A percentile compares a stretch with the other conserved stretches of the same genome.
Evolutionary conservation across 2,797 vertebrate genomes (phyloP).

Genomic region (Siniperca undulata): DNA sequence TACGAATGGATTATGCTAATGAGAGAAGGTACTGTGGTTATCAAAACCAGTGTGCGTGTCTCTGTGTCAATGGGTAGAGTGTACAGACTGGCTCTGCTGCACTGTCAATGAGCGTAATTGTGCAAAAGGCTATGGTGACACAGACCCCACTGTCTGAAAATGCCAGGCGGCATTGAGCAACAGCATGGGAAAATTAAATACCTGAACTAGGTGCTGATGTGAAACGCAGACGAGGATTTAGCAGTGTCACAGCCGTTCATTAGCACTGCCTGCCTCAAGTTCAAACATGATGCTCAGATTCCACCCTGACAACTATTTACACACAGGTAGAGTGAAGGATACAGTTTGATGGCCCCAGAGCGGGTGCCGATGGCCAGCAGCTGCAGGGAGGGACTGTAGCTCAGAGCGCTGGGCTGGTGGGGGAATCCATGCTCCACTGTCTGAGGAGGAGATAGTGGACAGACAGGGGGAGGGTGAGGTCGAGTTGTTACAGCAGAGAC

Average conservation of each 20-base stretch:
- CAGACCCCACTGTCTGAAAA: slow-evolving; percentile 25
- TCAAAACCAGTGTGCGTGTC: slow-evolving; percentile 29
- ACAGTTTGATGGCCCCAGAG: slow-evolving; percentile 98
- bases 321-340: slow-evolving; percentile 83
- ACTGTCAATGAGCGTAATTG: slow-evolving; percentile 54
- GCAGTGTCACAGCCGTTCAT: slow-evolving; percentile 25
- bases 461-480: slow-evolving; percentile 18
- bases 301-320: not conserved
- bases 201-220: slow-evolving; percentile 43
- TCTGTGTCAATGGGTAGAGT: slow-evolving; percentile 50
- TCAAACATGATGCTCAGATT: slow-evolving; percentile 53
- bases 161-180: slow-evolving; percentile 52
- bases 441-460: slow-evolving; percentile 76
- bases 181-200: slow-evolving; percentile 74
- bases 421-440: slow-evolving; percentile 99
- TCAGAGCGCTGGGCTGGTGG: slow-evolving; percentile 96
- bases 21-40: slow-evolving; percentile 30
- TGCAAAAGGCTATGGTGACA: slow-evolving; percentile 32
- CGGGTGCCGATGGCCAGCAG: slow-evolving; percentile 96
- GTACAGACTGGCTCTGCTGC: slow-evolving; percentile 59
- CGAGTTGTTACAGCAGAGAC: not conserved
- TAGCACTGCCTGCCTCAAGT: slow-evolving; percentile 46
- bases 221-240: slow-evolving; percentile 42
- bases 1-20: slow-evolving; percentile 23
- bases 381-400: slow-evolving; percentile 90